Evolutionary conservation across 2,113 vertebrate genomes (phyloP), one percentile per base, ranked within the genome.

Genomic region (Sclerurus mexicanus): DNA sequence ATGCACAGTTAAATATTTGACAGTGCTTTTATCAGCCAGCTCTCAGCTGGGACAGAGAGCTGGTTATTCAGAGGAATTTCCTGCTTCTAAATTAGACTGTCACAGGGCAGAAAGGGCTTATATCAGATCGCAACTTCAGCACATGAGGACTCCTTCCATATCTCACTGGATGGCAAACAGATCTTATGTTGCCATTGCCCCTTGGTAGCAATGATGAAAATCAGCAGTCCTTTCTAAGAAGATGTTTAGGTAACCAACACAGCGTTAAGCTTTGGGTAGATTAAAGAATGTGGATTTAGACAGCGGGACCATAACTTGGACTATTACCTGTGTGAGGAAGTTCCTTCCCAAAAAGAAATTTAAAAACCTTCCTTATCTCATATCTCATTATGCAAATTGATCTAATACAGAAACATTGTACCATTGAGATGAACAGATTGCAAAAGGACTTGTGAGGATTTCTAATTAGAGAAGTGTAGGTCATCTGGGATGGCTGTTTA

Each of bases 61-160:
- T 94, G 94, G 68, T 87, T 96, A 90, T 91, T 95, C 86, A 23
- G 15, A 94, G 94, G 93, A 93, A 96, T 96, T 96, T 96, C 84
- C 96, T 97, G 86, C 90, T 93, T 95, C 71, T 89, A 94, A 86
- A 92, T 94, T 82, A 91, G 68, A 73, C 56, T 93, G 40, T 89
- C 53, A 37, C 39, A 87, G 47, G 35, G 46, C 62, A 82, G 87
- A 91, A 75, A 59, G 23, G 52, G 56, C 46, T 75, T 37, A 25
- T 86, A 58, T 86, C 56, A 2, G 2, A 44, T 28, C 6, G 12
- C 21, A 81, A 35, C 56, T 84, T 88, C 67, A 71, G 62, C 25
- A n/a, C 35, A 28, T 28, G 44, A 56, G 75, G 31, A 53, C 37
- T 78, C 56, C 56, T 78, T 88, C n/a, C 40, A 6, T 21, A 53